These are phyloP conservation scores for Syngnathus floridae DNA, from an alignment of 2,113 vertebrate species.

Conservation along the genomic window DNA sequence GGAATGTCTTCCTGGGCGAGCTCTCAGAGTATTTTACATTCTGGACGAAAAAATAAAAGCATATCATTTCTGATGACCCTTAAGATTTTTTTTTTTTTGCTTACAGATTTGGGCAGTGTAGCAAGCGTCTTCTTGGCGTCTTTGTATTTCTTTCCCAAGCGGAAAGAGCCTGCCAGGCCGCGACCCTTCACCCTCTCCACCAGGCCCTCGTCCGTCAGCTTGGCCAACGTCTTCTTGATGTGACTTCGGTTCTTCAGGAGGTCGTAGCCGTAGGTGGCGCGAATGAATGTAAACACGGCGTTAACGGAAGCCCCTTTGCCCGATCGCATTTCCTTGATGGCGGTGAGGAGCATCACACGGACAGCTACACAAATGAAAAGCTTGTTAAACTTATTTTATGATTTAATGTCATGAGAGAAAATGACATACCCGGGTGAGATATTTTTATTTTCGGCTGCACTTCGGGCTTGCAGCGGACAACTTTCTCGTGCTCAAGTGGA, in stretches of 20 bases:
- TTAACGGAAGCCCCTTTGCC: slow-evolving; percentile 88
- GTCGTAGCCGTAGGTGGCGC: slow-evolving; percentile 81
- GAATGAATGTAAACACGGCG: slow-evolving; percentile 87
- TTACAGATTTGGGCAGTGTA: slow-evolving; percentile 75
- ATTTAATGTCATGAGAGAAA: background rate
- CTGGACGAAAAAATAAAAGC: slow-evolving; percentile 26
- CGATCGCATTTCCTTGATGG: slow-evolving; percentile 85
- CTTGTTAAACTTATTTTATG: background rate
- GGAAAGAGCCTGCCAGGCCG: slow-evolving; percentile 90
- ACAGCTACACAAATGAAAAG: slow-evolving; percentile 70
- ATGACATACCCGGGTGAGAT: slow-evolving; percentile 80
- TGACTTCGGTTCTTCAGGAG: slow-evolving; percentile 82
- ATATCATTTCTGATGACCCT: too few relatives aligned
- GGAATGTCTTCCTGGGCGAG: slow-evolving; percentile 57
- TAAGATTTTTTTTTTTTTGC: slow-evolving; percentile 9
- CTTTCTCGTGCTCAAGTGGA: slow-evolving; percentile 71
- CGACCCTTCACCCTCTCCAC: slow-evolving; percentile 91
- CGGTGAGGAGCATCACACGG: slow-evolving; percentile 87
- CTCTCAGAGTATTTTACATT: slow-evolving; percentile 40
- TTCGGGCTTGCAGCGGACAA: slow-evolving; percentile 59
- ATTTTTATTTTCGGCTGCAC: slow-evolving; percentile 81
- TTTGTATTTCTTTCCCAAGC: slow-evolving; percentile 90
- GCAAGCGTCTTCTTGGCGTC: slow-evolving; percentile 74
- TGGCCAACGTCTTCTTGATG: slow-evolving; percentile 82
- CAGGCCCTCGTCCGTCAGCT: slow-evolving; percentile 82